Percentiles rank a stretch among this genome's conserved stretches.
These are phyloP conservation scores for Lanius collurio DNA, from an alignment of 2,113 vertebrate genomes.

Conservation along the genomic window DNA sequence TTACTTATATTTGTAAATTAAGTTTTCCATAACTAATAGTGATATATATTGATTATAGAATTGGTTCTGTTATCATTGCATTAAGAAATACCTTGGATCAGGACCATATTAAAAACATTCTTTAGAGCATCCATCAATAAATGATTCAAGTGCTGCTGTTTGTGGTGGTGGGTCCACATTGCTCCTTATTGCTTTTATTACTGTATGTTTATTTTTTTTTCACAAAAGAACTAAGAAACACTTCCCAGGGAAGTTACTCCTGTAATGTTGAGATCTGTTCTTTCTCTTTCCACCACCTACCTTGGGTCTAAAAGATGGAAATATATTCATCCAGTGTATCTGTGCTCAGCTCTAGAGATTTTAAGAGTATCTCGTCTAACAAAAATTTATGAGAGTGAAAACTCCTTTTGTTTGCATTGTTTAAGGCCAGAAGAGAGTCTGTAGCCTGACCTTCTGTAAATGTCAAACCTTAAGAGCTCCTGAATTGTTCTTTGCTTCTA, in stretches of 20 bases:
- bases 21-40: neutral
- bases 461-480: constrained; percentile 9
- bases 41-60: neutral
- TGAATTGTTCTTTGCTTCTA: neutral
- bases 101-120: neutral
- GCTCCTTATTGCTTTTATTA: neutral
- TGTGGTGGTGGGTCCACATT: neutral
- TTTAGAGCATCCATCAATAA: neutral
- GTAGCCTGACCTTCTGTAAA: constrained; percentile 38
- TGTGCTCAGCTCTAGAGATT: neutral
- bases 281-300: neutral
- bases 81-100: neutral
- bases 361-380: constrained; percentile 15
- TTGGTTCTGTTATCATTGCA: neutral
- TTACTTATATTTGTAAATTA: neutral
- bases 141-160: neutral
- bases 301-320: neutral
- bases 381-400: neutral
- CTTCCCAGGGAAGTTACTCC: neutral
- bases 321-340: neutral
- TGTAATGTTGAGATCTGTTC: neutral
- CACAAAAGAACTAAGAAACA: neutral
- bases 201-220: neutral
- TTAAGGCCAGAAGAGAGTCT: neutral
- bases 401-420: constrained; percentile 7